phyloP scores from a whole-genome alignment of 2,888 invertebrate species.

The Acanthococcus lagerstroemiae region DNA sequence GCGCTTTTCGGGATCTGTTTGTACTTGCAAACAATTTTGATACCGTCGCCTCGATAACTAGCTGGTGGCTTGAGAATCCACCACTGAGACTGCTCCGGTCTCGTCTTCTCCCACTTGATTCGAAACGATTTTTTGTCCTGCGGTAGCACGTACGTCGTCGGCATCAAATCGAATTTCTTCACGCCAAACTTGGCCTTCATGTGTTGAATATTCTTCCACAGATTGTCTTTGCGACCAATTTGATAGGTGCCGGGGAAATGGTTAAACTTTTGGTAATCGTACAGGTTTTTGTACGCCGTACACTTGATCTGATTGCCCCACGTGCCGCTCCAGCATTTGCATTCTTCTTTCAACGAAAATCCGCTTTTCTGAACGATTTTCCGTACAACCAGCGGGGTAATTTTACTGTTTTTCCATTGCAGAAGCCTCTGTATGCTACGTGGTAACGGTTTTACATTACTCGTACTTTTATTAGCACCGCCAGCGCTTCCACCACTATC shows the following conservation, averaged over 20 bases:
- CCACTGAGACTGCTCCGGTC: constrained; percentile 52
- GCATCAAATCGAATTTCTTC: constrained; percentile 79
- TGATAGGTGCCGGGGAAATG: constrained; percentile 98
- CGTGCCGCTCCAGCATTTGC: constrained; percentile 84
- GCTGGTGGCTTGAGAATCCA: constrained; percentile 99
- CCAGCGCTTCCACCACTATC: too few species aligned
- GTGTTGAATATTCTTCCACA: constrained; percentile 73
- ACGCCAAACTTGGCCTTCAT: constrained; percentile 52
- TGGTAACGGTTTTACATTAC: constrained; percentile 51
- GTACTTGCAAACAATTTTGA: constrained; percentile 88
- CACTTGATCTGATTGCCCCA: constrained; percentile 99
- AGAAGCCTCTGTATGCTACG: constrained; percentile 62
- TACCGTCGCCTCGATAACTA: constrained; percentile 90
- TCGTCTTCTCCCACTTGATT: constrained; percentile 72
- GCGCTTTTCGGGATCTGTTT: constrained; percentile 83
- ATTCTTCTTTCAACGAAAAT: constrained; percentile 72
- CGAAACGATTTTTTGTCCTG: constrained; percentile 71
- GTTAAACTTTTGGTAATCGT: constrained; percentile 90
- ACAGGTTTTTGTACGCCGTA: constrained; percentile 67
- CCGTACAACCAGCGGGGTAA: constrained; percentile 86
- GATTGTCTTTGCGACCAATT: constrained; percentile 89
- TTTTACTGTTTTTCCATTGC: constrained; percentile 88
- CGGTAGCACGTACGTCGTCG: constrained; percentile 83
- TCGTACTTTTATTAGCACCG: constrained; percentile 47
- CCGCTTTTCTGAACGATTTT: constrained; percentile 76